Evolutionary conservation across 2,888 invertebrate species (phyloP), one percentile per base, ranked within the genome.

Genomic region (Hymenopus coronatus): DNA sequence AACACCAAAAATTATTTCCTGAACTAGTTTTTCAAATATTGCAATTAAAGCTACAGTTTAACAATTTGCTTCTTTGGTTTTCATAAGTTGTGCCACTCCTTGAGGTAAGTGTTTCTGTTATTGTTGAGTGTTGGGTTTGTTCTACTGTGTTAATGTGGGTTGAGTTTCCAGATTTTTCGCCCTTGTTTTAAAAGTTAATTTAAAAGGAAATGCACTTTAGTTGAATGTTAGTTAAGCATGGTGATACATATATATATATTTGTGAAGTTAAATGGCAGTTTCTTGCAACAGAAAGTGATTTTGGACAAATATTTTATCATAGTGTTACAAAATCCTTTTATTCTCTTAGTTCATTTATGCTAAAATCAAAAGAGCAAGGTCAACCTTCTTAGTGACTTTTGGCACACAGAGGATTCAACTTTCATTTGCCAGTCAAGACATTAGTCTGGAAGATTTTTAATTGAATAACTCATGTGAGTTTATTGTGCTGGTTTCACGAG

Each of bases 111-210:
- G 54, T 70, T 70, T 70, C 54, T 70, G 86, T 40, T 46, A 81
- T 28, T 86, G 86, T 70, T 33, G 87, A 87, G 87, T 87, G 87
- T 87, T 82, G 30, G 81, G 87, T 82, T 87, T 87, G 87, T 87
- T 87, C 87, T 87, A 82, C 87, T 87, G 87, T 87, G 87, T 87
- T 82, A 87, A 87, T 87, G 87, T 82, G 87, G 87, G 87, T 87
- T 87, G 87, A 87, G 87, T 87, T 87, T 87, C 87, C 87, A 82
- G 82, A 33, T 82, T 87, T 87, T 40, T 87, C 4, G 87, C 87
- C 87, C 87, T 87, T 87, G 87, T 87, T 20, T 87, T 40, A 28
- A 84, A 84, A 84, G 33, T 25, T 25, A 84, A 33, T 54, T 28
- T n/a, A 30, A 85, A 85, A 85, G 27, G 85, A 85, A 27, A 8